phyloP scores from a whole-genome alignment of 2,113 vertebrate genomes.

The Australoheros scitulus region DNA sequence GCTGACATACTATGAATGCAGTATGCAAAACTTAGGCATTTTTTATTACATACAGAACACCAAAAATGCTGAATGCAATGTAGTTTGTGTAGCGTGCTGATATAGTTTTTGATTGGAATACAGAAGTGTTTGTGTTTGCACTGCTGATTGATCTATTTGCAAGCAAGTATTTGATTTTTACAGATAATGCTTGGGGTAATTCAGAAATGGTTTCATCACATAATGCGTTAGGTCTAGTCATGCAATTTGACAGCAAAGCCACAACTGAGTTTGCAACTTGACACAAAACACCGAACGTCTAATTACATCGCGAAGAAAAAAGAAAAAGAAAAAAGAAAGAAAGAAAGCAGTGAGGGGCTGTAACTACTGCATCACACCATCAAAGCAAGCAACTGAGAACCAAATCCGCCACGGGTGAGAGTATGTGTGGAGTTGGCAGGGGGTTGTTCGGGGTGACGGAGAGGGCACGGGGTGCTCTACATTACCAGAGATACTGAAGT shows the following conservation, averaged over 20 bases:
- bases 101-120: not conserved
- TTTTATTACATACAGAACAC: not conserved
- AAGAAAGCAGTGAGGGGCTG: not conserved
- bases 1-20: constrained; percentile 37
- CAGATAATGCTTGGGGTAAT: not conserved
- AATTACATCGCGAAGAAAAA: not conserved
- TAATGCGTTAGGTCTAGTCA: not conserved
- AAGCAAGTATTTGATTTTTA: not conserved
- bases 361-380: constrained; percentile 30
- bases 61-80: not conserved
- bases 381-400: constrained; percentile 27
- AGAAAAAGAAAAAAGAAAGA: not conserved
- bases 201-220: not conserved
- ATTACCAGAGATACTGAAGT: constrained; percentile 18
- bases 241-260: not conserved
- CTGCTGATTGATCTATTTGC: not conserved
- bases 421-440: not conserved
- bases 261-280: constrained; percentile 15
- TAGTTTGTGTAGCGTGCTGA: not conserved
- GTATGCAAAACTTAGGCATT: not conserved
- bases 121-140: too few relatives aligned
- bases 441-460: not conserved
- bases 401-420: constrained; percentile 11
- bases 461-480: constrained; percentile 8
- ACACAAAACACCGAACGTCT: constrained; percentile 9